Base-by-base conservation (phyloP, 2,797 vertebrate genomes). In the Spinibarbus caldwelli region DNA sequence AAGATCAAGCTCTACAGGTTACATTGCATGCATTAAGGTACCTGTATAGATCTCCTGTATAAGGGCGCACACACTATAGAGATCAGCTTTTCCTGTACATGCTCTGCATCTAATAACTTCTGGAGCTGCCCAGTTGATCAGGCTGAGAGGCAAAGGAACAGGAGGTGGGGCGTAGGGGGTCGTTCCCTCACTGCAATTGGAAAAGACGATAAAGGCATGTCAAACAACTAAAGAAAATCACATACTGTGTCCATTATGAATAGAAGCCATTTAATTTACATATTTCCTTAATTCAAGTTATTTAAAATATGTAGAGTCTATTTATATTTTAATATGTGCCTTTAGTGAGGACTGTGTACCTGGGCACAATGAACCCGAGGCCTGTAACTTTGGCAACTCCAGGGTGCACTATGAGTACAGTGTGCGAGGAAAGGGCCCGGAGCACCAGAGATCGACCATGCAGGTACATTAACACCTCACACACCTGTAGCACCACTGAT, bases 101-200 rank as follows among this genome's bases (percentile, higher is more conserved):
- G 36, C 4, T 31, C 87, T 88, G n/a, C 90, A 62, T 2, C 31
- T 87, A 64, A 95, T 91, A 57, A 94, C 92, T 86, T 96, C 94
- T 8, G 95, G 93, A 10, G 94, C 92, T 11, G 94, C 92, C 94
- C 95, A 95, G 64, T 94, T 93, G 82, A 94, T 93, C 29, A 95
- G 89, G 77, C 89, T 79, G 2, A 88, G 80, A 34, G 94, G 92
- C 0, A 91, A 87, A 21, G 89, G 89, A 9, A 89, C 66, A 64
- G 31, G 52, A 36, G 83, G 38, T 4, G 49, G 49, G 23, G 52
- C 23, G 67, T 71, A 70, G 3, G 0, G 0, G 14, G 38, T 71
- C 10, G 41, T 38, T 78, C 77, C 84, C 0, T 86, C 80, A 34
- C 84, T 87, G 62, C 49, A 75, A 34, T 78, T 52, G 78, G 45